A percentile compares a stretch with the other conserved stretches of the same genome.
phyloP scores from a whole-genome alignment of 2,797 vertebrate species.

The Brotula barbata region DNA sequence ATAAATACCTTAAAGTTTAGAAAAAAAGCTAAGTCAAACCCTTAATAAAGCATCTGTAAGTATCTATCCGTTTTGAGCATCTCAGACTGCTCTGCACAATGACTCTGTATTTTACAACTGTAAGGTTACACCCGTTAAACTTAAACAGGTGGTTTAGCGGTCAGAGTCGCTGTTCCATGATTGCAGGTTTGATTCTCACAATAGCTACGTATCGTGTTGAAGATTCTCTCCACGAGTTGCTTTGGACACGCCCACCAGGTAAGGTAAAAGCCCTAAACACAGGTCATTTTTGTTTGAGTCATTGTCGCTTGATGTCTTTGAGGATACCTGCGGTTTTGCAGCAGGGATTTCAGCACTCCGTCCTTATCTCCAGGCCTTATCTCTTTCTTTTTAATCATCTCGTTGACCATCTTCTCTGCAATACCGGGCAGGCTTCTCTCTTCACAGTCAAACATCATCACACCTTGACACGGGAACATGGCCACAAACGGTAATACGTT shows the following conservation, averaged over 20 bases:
- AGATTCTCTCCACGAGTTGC: conserved; percentile 29
- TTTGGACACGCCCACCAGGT: conserved; percentile 31
- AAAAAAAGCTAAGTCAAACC: no score
- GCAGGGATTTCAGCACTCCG: conserved; percentile 80
- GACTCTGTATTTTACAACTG: not conserved
- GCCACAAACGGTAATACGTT: not conserved
- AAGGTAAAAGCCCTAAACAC: conserved; percentile 36
- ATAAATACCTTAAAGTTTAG: no score
- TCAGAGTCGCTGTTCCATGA: conserved; percentile 40
- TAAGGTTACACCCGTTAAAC: conserved; percentile 11
- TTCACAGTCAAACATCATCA: conserved; percentile 81
- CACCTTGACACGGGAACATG: conserved; percentile 71
- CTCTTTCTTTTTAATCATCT: conserved; percentile 85
- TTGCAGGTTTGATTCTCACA: conserved; percentile 37
- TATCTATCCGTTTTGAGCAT: not conserved
- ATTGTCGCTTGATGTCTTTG: conserved; percentile 25
- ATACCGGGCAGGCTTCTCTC: conserved; percentile 81
- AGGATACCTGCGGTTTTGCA: conserved; percentile 78
- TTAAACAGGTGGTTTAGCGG: conserved; percentile 34
- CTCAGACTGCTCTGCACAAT: not conserved
- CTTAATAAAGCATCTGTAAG: no score
- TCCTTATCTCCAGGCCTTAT: conserved; percentile 81
- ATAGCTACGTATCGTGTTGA: conserved; percentile 13
- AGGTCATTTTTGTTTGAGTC: conserved; percentile 51
- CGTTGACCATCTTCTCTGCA: conserved; percentile 79